Conservation (phyloP, 2,888 invertebrate species). For the Saturnia pavonia region DNA sequence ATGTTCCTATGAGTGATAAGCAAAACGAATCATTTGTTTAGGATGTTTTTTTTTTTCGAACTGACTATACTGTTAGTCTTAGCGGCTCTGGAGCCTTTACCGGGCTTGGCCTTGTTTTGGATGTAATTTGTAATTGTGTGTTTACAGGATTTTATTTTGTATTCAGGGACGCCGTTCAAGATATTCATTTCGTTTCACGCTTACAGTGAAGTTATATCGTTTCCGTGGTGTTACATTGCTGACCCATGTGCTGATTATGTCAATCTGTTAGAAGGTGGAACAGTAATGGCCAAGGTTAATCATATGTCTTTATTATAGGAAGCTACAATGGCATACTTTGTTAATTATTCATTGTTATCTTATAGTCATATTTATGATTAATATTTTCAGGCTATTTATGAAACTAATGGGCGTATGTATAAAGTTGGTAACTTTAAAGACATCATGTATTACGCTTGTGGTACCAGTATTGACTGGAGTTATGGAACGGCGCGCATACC, state of each 20-base stretch:
- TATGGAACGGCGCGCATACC: constrained; percentile 71
- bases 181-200: constrained; percentile 69
- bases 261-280: constrained; percentile 67
- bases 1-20: background rate
- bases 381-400: constrained; percentile 64
- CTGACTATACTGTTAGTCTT: too few relatives aligned
- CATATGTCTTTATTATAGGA: background rate
- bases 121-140: constrained; percentile 17
- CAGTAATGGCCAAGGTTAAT: constrained; percentile 66
- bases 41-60: too few relatives aligned
- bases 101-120: too few relatives aligned
- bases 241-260: constrained; percentile 73
- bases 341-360: background rate
- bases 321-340: background rate
- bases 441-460: constrained; percentile 69
- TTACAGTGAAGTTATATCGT: constrained; percentile 68
- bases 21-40: background rate
- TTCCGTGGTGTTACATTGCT: constrained; percentile 69
- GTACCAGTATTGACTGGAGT: constrained; percentile 77
- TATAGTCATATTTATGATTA: background rate
- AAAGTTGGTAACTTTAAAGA: constrained; percentile 75
- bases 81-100: too few relatives aligned
- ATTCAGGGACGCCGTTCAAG: constrained; percentile 69
- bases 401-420: constrained; percentile 67
- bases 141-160: constrained; percentile 68